phyloP scores from a whole-genome alignment of 1,140 invertebrate species.

The Eriosoma lanigerum region DNA sequence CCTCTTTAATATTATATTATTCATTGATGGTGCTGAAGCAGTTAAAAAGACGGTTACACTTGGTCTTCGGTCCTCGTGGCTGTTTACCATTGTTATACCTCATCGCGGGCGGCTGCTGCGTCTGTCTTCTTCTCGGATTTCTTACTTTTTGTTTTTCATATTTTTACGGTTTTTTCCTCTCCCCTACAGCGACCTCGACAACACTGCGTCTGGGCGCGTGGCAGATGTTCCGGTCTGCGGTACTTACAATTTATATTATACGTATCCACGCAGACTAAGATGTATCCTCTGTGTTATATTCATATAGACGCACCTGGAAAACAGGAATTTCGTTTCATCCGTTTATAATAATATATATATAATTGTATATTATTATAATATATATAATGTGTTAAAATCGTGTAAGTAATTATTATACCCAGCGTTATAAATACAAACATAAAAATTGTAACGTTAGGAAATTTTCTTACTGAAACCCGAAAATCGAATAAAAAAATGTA shows the following conservation, averaged over 20 bases:
- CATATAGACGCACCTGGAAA: constrained; percentile 18
- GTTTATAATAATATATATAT: no score
- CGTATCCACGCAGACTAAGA: not conserved
- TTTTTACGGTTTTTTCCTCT: no score
- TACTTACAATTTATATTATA: not conserved
- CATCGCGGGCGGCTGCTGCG: not conserved
- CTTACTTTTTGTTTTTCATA: not conserved
- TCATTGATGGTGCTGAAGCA: no score
- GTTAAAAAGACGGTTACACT: not conserved
- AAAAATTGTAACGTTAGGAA: no score
- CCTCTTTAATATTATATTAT: no score
- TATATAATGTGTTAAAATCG: no score
- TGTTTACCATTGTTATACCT: not conserved
- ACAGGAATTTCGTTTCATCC: constrained; percentile 26
- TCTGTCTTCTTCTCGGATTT: not conserved
- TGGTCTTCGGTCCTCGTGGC: not conserved
- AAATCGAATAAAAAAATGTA: no score
- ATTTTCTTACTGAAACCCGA: no score
- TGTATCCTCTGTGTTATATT: no score
- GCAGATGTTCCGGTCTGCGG: constrained; percentile 44
- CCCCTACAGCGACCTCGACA: not conserved
- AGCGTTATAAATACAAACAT: no score
- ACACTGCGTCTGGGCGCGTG: constrained; percentile 43
- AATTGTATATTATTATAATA: no score
- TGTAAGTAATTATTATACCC: no score